Conservation (phyloP, 2,113 vertebrate species). For the Morone saxatilis region DNA sequence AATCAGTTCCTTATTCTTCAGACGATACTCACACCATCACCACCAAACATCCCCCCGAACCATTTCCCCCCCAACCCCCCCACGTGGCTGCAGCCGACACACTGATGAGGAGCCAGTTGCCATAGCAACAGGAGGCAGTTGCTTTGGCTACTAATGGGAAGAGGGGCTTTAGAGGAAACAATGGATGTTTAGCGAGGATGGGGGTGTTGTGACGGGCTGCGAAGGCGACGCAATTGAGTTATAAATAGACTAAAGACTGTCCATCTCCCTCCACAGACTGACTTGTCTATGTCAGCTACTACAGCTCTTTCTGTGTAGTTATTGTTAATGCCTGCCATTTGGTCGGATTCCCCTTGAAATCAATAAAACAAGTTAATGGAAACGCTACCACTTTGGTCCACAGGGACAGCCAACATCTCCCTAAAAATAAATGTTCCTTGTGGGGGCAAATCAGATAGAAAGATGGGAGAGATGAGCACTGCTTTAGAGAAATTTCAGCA, state of each 20-base stretch:
- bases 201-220: constrained; percentile 59
- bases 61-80: constrained; percentile 6
- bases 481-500: background rate
- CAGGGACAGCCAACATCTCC: too few species aligned
- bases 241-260: constrained; percentile 74
- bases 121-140: constrained; percentile 84
- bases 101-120: constrained; percentile 79
- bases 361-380: too few species aligned
- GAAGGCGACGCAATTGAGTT: constrained; percentile 47
- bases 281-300: too few species aligned
- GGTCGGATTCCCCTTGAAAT: too few species aligned
- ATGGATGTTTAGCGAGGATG: constrained; percentile 60
- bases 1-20: constrained; percentile 28
- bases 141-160: constrained; percentile 84
- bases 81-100: constrained; percentile 56
- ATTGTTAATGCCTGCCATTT: too few species aligned
- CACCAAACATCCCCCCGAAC: constrained; percentile 35
- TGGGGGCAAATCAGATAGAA: background rate
- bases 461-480: background rate
- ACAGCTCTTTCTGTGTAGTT: too few species aligned
- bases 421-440: too few species aligned
- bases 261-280: constrained; percentile 23
- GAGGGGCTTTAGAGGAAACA: constrained; percentile 70
- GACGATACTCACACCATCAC: constrained; percentile 23
- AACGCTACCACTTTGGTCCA: too few species aligned